Evolutionary conservation across 37 sponge, comb jelly and placozoan species (phyloP), one percentile per base, ranked within the genome.

Genomic region (Lycopodina hypogea): DNA sequence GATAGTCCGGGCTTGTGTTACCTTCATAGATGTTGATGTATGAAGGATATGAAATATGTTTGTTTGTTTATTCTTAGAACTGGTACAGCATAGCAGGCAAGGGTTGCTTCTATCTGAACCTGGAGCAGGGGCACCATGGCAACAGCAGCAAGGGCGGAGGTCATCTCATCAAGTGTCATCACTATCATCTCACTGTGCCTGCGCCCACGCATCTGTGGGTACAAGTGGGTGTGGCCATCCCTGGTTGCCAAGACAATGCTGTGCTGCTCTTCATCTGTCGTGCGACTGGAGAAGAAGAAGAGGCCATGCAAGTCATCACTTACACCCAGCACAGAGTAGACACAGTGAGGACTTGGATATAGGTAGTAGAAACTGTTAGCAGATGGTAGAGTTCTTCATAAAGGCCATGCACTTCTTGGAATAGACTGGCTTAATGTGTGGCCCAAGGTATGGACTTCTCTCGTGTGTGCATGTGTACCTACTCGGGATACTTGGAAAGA

Each of bases 41-140:
- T n/a, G n/a, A n/a, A n/a, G n/a, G n/a, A n/a, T n/a, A n/a, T n/a
- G n/a, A n/a, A n/a, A n/a, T n/a, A n/a, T n/a, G n/a, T n/a, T n/a
- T n/a, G n/a, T n/a, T n/a, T n/a, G n/a, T n/a, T n/a, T n/a, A n/a
- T n/a, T n/a, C n/a, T 9, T 12, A 45, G 88, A 26, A 56, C 3
- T 91, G 92, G 92, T 59, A 91, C 81, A 83, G 71, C 26, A 86
- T 87, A 21, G 34, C 71, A 42, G 92, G 79, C 35, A 91, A 87
- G 56, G 88, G 92, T 21, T 91, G 92, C 48, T 83, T 91, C 84
- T 91, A 87, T 63, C 40, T 87, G 17, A 68, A 78, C 35, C 23
- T 42, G 36, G 52, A 68, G 19, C 48, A 80, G 24, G 87, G 76
- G 19, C 38, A 62, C 11, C n/a, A n/a, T n/a, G 48, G 24, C 3